Conservation (phyloP, 2,888 invertebrate genomes). For the Cremastinae sp. region DNA sequence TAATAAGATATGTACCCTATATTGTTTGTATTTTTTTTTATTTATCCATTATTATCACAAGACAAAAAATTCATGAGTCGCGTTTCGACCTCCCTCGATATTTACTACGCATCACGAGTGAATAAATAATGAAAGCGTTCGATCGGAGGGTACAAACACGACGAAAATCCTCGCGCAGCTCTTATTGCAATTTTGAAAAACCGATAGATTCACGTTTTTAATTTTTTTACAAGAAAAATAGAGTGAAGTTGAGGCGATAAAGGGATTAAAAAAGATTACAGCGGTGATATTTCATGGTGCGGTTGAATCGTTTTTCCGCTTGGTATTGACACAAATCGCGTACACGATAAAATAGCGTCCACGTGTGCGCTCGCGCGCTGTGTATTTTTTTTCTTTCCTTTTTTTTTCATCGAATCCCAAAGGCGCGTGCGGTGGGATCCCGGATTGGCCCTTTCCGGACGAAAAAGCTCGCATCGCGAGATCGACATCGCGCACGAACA, state of each 20-base stretch:
- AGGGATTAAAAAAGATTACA: conserved; percentile 20
- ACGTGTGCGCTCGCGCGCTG: not conserved
- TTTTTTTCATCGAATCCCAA: conserved; percentile 37
- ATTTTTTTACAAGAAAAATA: not conserved
- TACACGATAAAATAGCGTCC: conserved; percentile 1
- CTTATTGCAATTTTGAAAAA: not conserved
- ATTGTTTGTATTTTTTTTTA: not conserved
- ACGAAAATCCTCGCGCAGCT: not conserved
- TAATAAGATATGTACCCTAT: too few relatives aligned
- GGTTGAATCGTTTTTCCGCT: conserved; percentile 11
- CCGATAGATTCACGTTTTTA: not conserved
- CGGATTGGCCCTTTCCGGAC: conserved; percentile 12
- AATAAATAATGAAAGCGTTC: too few relatives aligned
- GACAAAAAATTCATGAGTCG: too few relatives aligned
- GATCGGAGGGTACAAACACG: too few relatives aligned
- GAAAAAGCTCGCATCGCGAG: conserved; percentile 24
- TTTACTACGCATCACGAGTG: too few relatives aligned
- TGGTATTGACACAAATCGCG: conserved; percentile 11
- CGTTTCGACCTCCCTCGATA: too few relatives aligned
- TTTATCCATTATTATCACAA: not conserved
- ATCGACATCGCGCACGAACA: too few relatives aligned
- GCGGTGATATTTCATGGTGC: conserved; percentile 22
- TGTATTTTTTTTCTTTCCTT: too few relatives aligned
- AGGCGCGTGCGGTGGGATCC: conserved; percentile 9
- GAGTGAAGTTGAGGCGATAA: not conserved